Conservation (phyloP, 2,797 vertebrate species). For the Pelodytes ibericus region DNA sequence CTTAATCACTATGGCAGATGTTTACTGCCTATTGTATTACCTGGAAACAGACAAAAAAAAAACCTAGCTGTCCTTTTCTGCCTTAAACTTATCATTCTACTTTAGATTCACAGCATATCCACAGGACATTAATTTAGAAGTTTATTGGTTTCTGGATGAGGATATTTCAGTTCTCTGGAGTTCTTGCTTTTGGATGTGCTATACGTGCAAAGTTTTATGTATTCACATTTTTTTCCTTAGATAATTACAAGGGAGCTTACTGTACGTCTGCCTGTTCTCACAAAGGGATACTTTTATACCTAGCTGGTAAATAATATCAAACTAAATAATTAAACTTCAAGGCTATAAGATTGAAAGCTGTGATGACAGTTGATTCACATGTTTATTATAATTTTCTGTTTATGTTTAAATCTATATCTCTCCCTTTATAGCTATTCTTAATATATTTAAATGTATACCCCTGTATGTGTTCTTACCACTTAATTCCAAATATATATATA, state of each 20-base stretch:
- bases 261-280: background rate
- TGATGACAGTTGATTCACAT: too few relatives aligned
- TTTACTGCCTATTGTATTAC: constrained; percentile 47
- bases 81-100: constrained; percentile 18
- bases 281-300: too few relatives aligned
- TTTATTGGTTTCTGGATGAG: background rate
- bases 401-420: too few relatives aligned
- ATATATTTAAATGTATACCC: too few relatives aligned
- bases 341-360: too few relatives aligned
- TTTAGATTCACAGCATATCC: constrained; percentile 24
- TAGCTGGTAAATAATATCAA: too few relatives aligned
- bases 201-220: background rate
- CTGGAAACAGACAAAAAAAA: constrained; percentile 44
- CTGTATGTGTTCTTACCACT: too few relatives aligned
- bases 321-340: too few relatives aligned
- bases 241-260: background rate
- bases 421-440: too few relatives aligned
- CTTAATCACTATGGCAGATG: constrained; percentile 54
- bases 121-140: constrained; percentile 16
- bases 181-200: background rate
- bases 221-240: background rate
- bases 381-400: too few relatives aligned
- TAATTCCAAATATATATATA: too few relatives aligned
- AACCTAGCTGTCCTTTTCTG: constrained; percentile 19
- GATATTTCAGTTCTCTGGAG: constrained; percentile 6